Evolutionary conservation across 1,140 invertebrate genomes (phyloP), one percentile per base, ranked within the genome.

Genomic region (Aphaenogaster floridana): DNA sequence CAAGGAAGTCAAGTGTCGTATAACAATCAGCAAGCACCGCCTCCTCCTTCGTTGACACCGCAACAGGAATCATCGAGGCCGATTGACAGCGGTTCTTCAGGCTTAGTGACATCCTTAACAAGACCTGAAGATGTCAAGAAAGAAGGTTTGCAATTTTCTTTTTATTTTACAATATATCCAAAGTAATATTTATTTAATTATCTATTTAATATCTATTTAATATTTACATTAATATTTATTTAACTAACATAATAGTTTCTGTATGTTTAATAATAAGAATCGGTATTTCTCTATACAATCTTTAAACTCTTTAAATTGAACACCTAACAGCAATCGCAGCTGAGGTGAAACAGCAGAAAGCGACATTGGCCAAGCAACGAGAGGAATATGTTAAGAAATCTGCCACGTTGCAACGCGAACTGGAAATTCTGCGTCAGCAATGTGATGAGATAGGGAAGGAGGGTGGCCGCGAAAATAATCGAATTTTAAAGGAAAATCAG

Each of bases 271-370:
- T 42, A 42, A 39, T 63, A 61, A 34, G 11, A 50, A 11, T n/a
- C 21, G 2, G 28, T 69, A 28, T 48, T 72, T 52, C 11, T 42
- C 63, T 61, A 80, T 13, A 5, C 17, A 61, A 86, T 86, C 5
- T 72, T 89, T 57, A 64, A 90, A 77, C 69, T 89, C 39, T 79
- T 89, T 63, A 86, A 90, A 85, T 88, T 90, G 8, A 88, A 90
- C 76, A 92, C 72, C 57, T 92, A 95, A 94, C 96, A 96, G 97
- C 97, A 64, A 97, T 98, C 91, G 97, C 97, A 89, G 97, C 97
- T 90, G 98, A 98, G 95, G 96, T 97, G 91, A 97, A 97, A 89
- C 97, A 98, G 89, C 97, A 98, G 91, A 97, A 97, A 94, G 97
- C 97, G 1, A 97, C 97, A 79, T 92, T 98, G 78, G 96, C 96